Evolutionary conservation across 2,888 invertebrate species (phyloP).

Genomic region (Metacarcinus magister): DNA sequence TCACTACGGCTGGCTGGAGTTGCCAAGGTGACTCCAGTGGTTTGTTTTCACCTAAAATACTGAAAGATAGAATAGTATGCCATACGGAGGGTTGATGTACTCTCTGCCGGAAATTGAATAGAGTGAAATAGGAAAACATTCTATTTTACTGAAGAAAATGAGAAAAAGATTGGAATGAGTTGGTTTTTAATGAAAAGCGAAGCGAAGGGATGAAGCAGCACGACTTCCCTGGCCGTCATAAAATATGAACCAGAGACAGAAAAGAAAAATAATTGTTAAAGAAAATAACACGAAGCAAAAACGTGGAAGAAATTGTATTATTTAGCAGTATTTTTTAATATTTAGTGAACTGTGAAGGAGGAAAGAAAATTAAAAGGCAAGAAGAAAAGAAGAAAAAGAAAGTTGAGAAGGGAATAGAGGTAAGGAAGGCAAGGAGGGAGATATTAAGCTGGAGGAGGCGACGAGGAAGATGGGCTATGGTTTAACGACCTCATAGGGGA

Average conservation of each 20-base stretch:
- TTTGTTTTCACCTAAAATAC: not conserved
- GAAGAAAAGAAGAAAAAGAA: not conserved
- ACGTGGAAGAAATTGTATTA: not conserved
- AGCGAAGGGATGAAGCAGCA: not conserved
- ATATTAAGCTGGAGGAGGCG: not conserved
- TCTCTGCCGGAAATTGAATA: not conserved
- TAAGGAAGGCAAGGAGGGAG: not conserved
- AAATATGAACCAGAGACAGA: not conserved
- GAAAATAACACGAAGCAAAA: not conserved
- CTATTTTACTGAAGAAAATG: not conserved
- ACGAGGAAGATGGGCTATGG: not conserved
- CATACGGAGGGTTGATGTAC: not conserved
- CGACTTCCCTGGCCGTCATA: not conserved
- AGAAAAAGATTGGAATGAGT: not conserved
- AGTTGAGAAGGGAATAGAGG: not conserved
- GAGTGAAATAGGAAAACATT: not conserved
- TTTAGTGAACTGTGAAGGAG: not conserved
- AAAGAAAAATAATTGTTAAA: not conserved
- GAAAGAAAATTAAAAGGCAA: too few species aligned
- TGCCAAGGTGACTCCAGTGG: not conserved
- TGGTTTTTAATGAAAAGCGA: not conserved
- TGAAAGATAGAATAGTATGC: not conserved
- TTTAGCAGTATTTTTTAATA: not conserved
- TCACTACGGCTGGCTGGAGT: not conserved
- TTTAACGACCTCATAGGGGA: not conserved